These are phyloP conservation scores for Gastracanthus pulcherrimus DNA, from an alignment of 2,888 invertebrate genomes.

Conservation along the genomic window DNA sequence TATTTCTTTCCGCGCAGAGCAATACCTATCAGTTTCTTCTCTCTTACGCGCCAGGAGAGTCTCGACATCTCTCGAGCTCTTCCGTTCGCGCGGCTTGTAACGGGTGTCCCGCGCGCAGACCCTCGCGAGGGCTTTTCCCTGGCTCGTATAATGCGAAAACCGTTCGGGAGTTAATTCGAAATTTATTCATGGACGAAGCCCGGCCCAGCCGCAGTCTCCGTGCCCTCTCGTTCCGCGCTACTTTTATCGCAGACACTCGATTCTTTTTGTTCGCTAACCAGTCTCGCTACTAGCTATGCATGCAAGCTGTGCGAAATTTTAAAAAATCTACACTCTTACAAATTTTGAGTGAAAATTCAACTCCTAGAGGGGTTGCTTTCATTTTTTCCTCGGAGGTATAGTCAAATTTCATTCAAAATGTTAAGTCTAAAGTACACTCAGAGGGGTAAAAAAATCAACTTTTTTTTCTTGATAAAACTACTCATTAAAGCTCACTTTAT, in stretches of 20 bases:
- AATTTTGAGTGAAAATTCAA: too few species aligned
- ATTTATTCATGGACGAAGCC: conserved; percentile 74
- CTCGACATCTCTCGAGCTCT: conserved; percentile 1
- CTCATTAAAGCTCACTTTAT: too few species aligned
- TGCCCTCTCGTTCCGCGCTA: not conserved
- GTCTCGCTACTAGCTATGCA: too few species aligned
- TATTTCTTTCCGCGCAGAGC: not conserved
- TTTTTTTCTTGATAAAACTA: too few species aligned
- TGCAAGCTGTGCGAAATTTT: too few species aligned
- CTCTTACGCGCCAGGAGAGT: not conserved
- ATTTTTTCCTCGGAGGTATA: too few species aligned
- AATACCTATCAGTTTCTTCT: not conserved
- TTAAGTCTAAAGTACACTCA: too few species aligned
- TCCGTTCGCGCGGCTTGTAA: conserved; percentile 11
- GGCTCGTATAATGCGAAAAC: conserved; percentile 57
- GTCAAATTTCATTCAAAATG: too few species aligned
- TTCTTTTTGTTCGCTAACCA: too few species aligned
- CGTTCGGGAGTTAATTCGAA: conserved; percentile 73
- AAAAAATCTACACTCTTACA: too few species aligned
- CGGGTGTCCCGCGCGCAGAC: conserved; percentile 13
- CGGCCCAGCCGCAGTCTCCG: not conserved
- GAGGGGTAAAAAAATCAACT: too few species aligned
- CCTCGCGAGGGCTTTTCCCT: conserved; percentile 13
- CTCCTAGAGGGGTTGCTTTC: too few species aligned
- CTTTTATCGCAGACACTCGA: conserved; percentile 4